Percentiles rank a stretch among this genome's conserved stretches.
These are phyloP conservation scores for Leptodactylus fuscus DNA, from an alignment of 2,113 vertebrate genomes.

Conservation along the genomic window DNA sequence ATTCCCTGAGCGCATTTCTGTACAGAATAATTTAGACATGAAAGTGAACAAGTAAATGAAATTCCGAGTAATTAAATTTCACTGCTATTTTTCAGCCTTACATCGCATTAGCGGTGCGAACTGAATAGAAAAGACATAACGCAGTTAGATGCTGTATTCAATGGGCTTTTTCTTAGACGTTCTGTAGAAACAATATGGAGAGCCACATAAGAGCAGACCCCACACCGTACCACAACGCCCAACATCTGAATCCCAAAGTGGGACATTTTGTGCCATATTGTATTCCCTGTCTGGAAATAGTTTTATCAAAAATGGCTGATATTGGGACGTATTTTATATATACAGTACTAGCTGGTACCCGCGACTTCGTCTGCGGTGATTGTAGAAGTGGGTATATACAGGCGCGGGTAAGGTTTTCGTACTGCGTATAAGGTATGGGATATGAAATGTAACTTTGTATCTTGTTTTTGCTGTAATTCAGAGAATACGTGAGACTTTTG, in stretches of 20 bases:
- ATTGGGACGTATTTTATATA: too few species aligned
- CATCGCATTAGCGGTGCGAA: background rate
- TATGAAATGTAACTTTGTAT: too few species aligned
- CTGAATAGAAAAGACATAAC: background rate
- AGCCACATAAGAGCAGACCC: background rate
- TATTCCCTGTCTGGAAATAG: background rate
- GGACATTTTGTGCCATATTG: background rate
- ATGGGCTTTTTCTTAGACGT: background rate
- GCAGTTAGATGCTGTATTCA: background rate
- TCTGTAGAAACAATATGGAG: background rate
- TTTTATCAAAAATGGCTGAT: too few species aligned
- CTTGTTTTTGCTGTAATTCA: too few species aligned
- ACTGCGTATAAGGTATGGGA: too few species aligned
- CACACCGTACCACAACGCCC: background rate
- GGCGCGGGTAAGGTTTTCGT: too few species aligned
- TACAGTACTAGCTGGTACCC: too few species aligned
- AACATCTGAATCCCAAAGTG: background rate
- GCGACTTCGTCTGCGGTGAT: too few species aligned
- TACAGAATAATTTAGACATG: conserved; percentile 39
- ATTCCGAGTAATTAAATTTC: conserved; percentile 25
- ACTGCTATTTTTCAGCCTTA: background rate
- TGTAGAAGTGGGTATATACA: too few species aligned
- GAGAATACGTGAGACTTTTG: too few species aligned
- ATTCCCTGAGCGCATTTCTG: conserved; percentile 19
- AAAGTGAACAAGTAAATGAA: conserved; percentile 25